phyloP scores from a whole-genome alignment of 2,888 invertebrate species.

The Elaeidobius kamerunicus region DNA sequence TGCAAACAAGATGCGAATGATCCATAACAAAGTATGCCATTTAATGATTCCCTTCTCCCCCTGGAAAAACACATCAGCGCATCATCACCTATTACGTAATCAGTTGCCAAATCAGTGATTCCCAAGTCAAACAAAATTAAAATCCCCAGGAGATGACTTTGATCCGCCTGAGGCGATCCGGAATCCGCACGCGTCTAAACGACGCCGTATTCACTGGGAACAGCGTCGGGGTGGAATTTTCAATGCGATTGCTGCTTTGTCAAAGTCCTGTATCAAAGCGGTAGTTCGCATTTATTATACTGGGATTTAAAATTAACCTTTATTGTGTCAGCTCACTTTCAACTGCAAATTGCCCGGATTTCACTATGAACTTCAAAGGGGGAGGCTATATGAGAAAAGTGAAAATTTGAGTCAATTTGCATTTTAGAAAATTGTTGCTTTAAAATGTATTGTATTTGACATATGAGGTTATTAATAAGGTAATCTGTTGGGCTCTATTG shows the following conservation, averaged over 20 bases:
- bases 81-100: constrained; percentile 26
- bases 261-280: constrained; percentile 43
- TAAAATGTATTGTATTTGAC: too few relatives aligned
- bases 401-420: too few relatives aligned
- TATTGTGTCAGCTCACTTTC: constrained; percentile 40
- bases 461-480: too few relatives aligned
- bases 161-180: constrained; percentile 30
- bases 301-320: constrained; percentile 47
- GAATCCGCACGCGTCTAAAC: constrained; percentile 42
- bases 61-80: constrained; percentile 9
- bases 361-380: neutral
- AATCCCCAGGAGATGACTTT: constrained; percentile 21
- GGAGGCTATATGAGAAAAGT: neutral
- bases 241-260: constrained; percentile 50
- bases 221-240: constrained; percentile 50
- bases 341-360: constrained; percentile 17
- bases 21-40: too few relatives aligned
- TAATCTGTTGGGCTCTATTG: too few relatives aligned
- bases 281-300: constrained; percentile 44
- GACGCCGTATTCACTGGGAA: constrained; percentile 45
- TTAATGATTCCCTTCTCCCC: constrained; percentile 16
- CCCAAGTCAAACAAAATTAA: constrained; percentile 28
- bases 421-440: too few relatives aligned
- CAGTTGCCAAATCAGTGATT: constrained; percentile 18
- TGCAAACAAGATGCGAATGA: too few relatives aligned